A percentile compares a stretch with the other conserved stretches of the same genome.
Evolutionary conservation across 1,140 invertebrate genomes (phyloP).

Genomic region (Scaptomyza pallida): DNA sequence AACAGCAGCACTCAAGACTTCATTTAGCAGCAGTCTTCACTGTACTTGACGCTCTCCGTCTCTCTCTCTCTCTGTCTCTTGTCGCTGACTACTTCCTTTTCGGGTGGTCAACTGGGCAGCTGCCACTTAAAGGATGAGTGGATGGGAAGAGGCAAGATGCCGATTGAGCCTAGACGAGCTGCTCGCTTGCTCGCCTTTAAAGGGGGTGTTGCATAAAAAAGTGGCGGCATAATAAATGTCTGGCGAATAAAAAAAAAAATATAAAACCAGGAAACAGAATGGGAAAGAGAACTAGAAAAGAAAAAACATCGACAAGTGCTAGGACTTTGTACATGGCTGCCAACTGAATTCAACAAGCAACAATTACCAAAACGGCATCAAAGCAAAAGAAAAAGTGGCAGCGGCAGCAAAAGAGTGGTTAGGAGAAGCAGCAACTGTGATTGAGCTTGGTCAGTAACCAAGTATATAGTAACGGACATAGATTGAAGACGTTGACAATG

Average conservation of each 20-base stretch:
- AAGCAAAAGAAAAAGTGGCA: background rate
- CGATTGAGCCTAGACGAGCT: conserved; percentile 47
- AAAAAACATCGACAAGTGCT: conserved; percentile 36
- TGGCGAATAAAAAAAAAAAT: conserved; percentile 9
- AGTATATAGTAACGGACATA: conserved; percentile 27
- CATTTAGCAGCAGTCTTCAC: conserved; percentile 38
- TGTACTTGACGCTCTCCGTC: conserved; percentile 43
- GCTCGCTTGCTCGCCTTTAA: conserved; percentile 29
- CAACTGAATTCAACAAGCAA: conserved; percentile 75
- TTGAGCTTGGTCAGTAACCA: conserved; percentile 46
- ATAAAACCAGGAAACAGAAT: conserved; percentile 14
- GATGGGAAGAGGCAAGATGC: conserved; percentile 8
- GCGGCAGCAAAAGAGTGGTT: background rate
- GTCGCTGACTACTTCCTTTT: conserved; percentile 19
- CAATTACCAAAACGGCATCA: conserved; percentile 61
- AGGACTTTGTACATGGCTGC: conserved; percentile 29
- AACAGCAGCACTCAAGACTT: conserved; percentile 22
- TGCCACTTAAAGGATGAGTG: conserved; percentile 40
- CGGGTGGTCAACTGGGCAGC: conserved; percentile 50
- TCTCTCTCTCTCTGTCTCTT: too few species aligned
- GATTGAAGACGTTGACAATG: conserved; percentile 75
- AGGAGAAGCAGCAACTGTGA: conserved; percentile 47
- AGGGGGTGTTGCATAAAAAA: conserved; percentile 46
- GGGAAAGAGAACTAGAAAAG: conserved; percentile 20
- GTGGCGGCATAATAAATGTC: conserved; percentile 41